Conservation (phyloP, 1,140 invertebrate species). For the Alviniconcha marisindica region DNA sequence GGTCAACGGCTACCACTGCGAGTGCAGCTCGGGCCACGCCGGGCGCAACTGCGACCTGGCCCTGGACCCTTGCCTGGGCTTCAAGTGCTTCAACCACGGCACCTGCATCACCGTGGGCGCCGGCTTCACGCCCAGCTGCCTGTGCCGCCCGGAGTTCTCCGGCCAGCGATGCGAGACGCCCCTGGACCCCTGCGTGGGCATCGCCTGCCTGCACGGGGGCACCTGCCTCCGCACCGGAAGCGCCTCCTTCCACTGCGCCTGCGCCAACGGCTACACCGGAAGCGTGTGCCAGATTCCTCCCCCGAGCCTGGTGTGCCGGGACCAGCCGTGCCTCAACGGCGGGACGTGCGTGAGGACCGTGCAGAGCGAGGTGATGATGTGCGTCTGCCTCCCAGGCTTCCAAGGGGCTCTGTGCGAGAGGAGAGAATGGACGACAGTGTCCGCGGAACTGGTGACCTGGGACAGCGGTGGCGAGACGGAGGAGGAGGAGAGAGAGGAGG, state of each 20-base stretch:
- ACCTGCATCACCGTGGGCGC: constrained; percentile 43
- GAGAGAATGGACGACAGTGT: neutral
- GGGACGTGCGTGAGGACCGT: constrained; percentile 41
- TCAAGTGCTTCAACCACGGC: constrained; percentile 54
- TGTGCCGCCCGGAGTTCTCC: constrained; percentile 55
- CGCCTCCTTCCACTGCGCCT: constrained; percentile 43
- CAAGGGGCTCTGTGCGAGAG: constrained; percentile 33
- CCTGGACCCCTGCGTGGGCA: constrained; percentile 50
- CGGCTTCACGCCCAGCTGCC: constrained; percentile 41
- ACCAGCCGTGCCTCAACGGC: constrained; percentile 54
- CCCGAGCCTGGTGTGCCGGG: constrained; percentile 44
- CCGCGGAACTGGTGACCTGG: neutral
- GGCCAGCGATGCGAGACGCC: constrained; percentile 56
- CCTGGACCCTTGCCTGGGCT: constrained; percentile 51
- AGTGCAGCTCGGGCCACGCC: constrained; percentile 51
- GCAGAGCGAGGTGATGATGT: neutral
- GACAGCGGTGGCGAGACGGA: neutral
- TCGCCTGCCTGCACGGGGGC: constrained; percentile 52
- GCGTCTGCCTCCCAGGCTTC: constrained; percentile 9
- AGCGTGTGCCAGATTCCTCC: constrained; percentile 44
- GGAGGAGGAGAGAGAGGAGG: neutral
- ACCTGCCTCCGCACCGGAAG: constrained; percentile 44
- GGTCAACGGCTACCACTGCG: constrained; percentile 54
- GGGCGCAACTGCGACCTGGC: constrained; percentile 55
- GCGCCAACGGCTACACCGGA: constrained; percentile 50